Percentiles rank a stretch among this genome's conserved stretches.
Evolutionary conservation across 2,888 invertebrate genomes (phyloP).

Genomic region (Lasioglossum villosulum): DNA sequence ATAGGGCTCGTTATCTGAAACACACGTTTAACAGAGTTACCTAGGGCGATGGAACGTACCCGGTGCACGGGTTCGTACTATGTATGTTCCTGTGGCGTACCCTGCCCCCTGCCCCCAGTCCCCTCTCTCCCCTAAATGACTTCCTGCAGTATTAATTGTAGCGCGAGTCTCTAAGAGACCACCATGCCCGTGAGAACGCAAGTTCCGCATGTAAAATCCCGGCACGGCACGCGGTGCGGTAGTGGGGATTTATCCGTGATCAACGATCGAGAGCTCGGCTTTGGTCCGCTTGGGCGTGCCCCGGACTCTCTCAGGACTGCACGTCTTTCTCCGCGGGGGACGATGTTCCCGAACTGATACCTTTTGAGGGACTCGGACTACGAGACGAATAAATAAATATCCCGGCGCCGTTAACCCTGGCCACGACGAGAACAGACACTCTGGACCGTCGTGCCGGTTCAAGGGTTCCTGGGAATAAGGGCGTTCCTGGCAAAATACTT

Average conservation of each 20-base stretch:
- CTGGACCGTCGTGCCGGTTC: neutral
- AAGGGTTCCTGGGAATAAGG: neutral
- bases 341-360: conserved; percentile 14
- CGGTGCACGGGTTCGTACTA: neutral
- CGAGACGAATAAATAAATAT: conserved; percentile 24
- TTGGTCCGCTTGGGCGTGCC: neutral
- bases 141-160: conserved; percentile 70
- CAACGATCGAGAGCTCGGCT: conserved; percentile 23
- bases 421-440: neutral
- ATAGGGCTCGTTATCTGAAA: conserved; percentile 75
- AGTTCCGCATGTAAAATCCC: conserved; percentile 42
- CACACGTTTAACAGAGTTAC: conserved; percentile 68
- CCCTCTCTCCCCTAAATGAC: conserved; percentile 24
- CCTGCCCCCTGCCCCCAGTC: neutral
- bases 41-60: conserved; percentile 30
- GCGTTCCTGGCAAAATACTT: neutral
- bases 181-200: conserved; percentile 49
- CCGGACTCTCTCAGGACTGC: conserved; percentile 19
- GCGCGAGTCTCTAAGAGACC: conserved; percentile 46
- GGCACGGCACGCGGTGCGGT: neutral
- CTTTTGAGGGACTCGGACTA: conserved; percentile 12
- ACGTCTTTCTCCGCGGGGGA: conserved; percentile 19
- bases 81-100: neutral
- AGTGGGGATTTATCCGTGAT: conserved; percentile 36
- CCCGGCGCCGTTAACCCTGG: conserved; percentile 10